phyloP scores from a whole-genome alignment of 2,888 invertebrate genomes.

The Leptopilina syphax region DNA sequence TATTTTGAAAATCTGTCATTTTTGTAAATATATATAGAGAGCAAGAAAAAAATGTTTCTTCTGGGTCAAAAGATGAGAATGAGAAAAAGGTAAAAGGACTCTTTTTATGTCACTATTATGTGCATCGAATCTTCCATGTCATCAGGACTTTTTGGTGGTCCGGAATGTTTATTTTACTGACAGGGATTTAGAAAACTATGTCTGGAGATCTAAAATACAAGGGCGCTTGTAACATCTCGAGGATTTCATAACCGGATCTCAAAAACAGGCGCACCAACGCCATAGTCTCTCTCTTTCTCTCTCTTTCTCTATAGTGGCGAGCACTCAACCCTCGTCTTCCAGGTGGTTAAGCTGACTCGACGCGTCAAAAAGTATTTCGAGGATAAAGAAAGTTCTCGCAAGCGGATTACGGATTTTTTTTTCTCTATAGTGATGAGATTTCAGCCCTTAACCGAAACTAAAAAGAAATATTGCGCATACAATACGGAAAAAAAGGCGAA shows the following conservation, averaged over 20 bases:
- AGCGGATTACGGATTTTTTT: constrained; percentile 59
- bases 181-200: constrained; percentile 38
- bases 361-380: constrained; percentile 53
- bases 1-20: background rate
- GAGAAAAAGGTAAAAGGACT: constrained; percentile 12
- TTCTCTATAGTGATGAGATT: constrained; percentile 45
- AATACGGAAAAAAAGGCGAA: constrained; percentile 11
- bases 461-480: background rate
- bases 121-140: constrained; percentile 30
- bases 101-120: constrained; percentile 19
- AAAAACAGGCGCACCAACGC: constrained; percentile 8
- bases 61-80: constrained; percentile 17
- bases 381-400: constrained; percentile 52
- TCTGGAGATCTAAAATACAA: constrained; percentile 32
- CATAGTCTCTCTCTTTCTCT: background rate
- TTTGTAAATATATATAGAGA: no score
- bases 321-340: constrained; percentile 45
- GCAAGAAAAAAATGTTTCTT: background rate
- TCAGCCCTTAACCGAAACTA: constrained; percentile 38
- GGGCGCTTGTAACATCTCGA: constrained; percentile 34
- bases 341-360: constrained; percentile 47
- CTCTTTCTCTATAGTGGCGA: background rate
- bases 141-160: constrained; percentile 33
- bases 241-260: constrained; percentile 40
- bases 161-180: constrained; percentile 32